Conservation (phyloP, 2,888 invertebrate species). For the Epirrhoe alternata region DNA sequence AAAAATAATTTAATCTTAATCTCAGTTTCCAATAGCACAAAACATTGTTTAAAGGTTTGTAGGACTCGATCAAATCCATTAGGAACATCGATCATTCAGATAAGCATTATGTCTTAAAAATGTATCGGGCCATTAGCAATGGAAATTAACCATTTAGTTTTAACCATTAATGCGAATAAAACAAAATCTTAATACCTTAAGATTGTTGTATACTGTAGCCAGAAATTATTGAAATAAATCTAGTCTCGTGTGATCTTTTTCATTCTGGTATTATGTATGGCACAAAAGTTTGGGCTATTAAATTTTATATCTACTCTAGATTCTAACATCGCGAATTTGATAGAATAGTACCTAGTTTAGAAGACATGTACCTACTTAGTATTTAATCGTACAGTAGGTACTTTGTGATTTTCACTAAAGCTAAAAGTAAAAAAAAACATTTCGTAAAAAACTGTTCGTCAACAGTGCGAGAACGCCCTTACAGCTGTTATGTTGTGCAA, state of each 20-base stretch:
- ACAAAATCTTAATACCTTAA: constrained; percentile 40
- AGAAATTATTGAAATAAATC: not conserved
- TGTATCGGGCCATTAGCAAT: constrained; percentile 35
- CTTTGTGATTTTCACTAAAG: not conserved
- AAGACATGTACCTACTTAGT: no score
- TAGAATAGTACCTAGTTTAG: no score
- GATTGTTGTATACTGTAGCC: constrained; percentile 2
- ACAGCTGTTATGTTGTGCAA: constrained; percentile 59
- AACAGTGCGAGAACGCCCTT: constrained; percentile 45
- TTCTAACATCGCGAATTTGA: no score
- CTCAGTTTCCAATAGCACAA: not conserved
- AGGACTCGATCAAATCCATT: constrained; percentile 19
- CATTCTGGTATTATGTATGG: not conserved
- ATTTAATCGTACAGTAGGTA: not conserved
- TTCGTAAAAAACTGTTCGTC: not conserved
- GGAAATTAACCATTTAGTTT: constrained; percentile 36
- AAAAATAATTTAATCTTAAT: not conserved
- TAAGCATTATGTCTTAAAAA: constrained; percentile 34
- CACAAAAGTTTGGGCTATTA: not conserved
- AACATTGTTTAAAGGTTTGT: constrained; percentile 14
- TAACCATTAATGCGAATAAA: constrained; percentile 52
- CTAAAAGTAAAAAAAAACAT: not conserved
- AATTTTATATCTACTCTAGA: not conserved
- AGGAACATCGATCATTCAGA: constrained; percentile 18
- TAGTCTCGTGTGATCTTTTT: not conserved